Conservation (phyloP, 2,113 vertebrate genomes). For the Gymnocephalus cernua region DNA sequence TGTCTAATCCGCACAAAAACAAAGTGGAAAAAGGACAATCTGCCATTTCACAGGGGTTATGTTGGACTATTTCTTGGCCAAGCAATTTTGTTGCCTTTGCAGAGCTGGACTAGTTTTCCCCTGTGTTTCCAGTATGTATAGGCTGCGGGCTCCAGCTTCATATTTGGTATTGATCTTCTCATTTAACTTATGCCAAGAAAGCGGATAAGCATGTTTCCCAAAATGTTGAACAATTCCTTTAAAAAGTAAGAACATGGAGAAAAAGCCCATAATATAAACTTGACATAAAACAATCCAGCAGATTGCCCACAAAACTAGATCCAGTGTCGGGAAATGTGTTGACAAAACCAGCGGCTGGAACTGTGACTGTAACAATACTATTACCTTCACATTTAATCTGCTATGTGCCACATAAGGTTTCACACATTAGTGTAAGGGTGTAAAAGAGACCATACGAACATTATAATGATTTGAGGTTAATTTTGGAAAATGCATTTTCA, state of each 20-base stretch:
- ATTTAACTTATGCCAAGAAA: not conserved
- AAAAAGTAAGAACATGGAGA: constrained; percentile 3
- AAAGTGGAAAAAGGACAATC: not conserved
- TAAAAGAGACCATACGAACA: not conserved
- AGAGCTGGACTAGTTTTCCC: not conserved
- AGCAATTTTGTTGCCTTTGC: not conserved
- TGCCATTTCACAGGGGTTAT: not conserved
- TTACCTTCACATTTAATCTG: not conserved
- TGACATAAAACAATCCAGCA: not conserved
- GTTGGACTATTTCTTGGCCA: not conserved
- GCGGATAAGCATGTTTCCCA: not conserved
- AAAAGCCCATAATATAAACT: not conserved
- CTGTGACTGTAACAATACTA: not conserved
- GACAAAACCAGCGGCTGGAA: not conserved
- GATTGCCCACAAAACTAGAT: not conserved
- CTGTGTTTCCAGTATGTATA: not conserved
- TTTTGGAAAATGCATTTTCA: constrained; percentile 6
- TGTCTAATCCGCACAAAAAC: not conserved
- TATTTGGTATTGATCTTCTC: not conserved
- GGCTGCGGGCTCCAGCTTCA: not conserved
- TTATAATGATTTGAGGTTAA: not conserved
- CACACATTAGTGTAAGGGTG: not conserved
- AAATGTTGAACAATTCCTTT: not conserved
- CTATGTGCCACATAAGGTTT: not conserved
- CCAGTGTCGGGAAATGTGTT: constrained; percentile 6